Conservation (phyloP, 2,888 invertebrate species). For the Nezara viridula region DNA sequence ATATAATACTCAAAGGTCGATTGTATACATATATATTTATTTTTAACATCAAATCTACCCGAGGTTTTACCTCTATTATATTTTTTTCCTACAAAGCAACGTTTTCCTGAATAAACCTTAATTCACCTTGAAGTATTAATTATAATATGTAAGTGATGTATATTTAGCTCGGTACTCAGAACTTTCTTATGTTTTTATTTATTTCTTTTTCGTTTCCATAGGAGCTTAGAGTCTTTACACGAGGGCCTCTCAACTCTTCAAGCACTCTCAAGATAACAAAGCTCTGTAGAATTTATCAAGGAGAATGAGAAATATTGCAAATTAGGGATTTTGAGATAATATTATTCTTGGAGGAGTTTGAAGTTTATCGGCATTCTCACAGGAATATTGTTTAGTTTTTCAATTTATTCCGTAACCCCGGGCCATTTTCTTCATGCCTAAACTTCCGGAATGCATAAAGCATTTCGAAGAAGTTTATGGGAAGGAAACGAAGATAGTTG, state of each 20-base stretch:
- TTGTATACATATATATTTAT: too few species aligned
- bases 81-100: background rate
- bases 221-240: conserved; percentile 24
- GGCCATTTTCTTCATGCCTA: conserved; percentile 15
- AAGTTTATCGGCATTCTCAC: conserved; percentile 15
- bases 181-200: background rate
- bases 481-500: background rate
- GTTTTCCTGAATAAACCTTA: background rate
- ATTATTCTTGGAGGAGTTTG: conserved; percentile 40
- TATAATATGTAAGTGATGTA: background rate
- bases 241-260: conserved; percentile 36
- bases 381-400: conserved; percentile 40
- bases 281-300: background rate
- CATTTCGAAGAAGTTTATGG: conserved; percentile 21
- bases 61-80: background rate
- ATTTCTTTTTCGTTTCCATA: conserved; percentile 9
- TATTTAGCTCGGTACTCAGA: background rate
- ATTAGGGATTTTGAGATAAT: conserved; percentile 47
- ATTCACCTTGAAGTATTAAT: background rate
- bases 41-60: background rate
- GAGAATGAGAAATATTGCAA: conserved; percentile 40
- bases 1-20: too few species aligned
- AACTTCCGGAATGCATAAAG: conserved; percentile 27
- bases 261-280: conserved; percentile 30
- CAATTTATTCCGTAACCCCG: conserved; percentile 34